Evolutionary conservation across 1,140 invertebrate genomes (phyloP), one percentile per base, ranked within the genome.

Genomic region (Sitodiplosis mosellana): DNA sequence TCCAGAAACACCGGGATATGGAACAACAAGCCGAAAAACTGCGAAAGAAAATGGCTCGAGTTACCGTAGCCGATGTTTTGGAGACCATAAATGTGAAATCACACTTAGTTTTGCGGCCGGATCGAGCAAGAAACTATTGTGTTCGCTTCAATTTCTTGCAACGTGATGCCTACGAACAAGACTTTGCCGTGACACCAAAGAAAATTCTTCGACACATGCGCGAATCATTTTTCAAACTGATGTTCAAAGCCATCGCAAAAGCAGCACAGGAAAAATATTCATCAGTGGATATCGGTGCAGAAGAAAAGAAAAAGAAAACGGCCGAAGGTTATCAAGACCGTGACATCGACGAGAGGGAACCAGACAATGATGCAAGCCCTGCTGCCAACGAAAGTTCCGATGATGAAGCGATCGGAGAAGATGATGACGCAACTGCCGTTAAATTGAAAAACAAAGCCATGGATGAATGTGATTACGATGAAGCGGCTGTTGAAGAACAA

Each of bases 1-100:
- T 96, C 36, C 61, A 64, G 18, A 51, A 52, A 7, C 57, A 71
- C 22, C 49, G 59, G 0, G 69, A 78, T 55, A 55, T 79, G 12
- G 65, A 72, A 22, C 72, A 73, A 40, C 67, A 74, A 56, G 72
- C 85, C 0, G 80, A 87, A 52, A 75, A 70, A 50, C 53, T 91
- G 7, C 69, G 75, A 50, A 66, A 77, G 22, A 75, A 75, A 50
- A 66, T 96, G 1, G 90, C 78, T 17, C 76, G 75, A 55, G 84
- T 93, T 1, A 75, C 76, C 0, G 60, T 96, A 2, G 63, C 73
- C 10, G 76, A 93, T 66, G 80, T 96, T 20, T 57, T 91, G 40
- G 76, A 87, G 57, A 75, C 51, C 46, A 58, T 90, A 10, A 67
- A 78, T 33, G 75, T 90, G 1, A 67, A 67, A 21, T 76, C 77